A percentile compares a stretch with the other conserved stretches of the same genome.
Evolutionary conservation across 1,140 invertebrate genomes (phyloP).

Genomic region (Phenacoccus solenopsis): DNA sequence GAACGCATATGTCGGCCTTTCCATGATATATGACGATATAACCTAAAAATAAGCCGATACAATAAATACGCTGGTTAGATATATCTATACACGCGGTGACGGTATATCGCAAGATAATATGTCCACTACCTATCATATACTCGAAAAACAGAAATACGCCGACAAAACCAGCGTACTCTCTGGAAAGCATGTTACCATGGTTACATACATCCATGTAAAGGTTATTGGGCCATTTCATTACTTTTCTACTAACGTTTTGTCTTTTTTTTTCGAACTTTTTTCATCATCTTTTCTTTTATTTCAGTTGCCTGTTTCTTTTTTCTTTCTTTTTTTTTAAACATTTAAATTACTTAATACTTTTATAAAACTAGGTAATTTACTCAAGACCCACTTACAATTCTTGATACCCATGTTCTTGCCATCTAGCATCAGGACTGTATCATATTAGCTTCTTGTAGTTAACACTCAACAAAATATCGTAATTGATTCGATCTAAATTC

Average conservation of each 20-base stretch:
- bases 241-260: conserved; percentile 1
- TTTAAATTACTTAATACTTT: no score
- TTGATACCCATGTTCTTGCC: no score
- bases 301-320: no score
- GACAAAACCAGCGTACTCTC: conserved; percentile 1
- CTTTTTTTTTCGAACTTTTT: no score
- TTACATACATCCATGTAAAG: conserved; percentile 5
- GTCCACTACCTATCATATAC: background rate
- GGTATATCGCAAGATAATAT: background rate
- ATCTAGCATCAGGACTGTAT: no score
- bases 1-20: background rate
- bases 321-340: no score
- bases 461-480: no score
- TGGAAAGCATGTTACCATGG: background rate
- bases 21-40: background rate
- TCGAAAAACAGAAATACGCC: background rate
- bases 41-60: background rate
- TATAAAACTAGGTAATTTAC: no score
- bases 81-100: background rate
- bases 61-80: background rate
- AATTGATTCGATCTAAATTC: no score
- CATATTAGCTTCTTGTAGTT: no score
- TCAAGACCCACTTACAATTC: no score
- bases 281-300: no score
- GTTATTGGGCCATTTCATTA: conserved; percentile 13